Base-by-base conservation (phyloP, 2,888 invertebrate species). In the Diogma glabrata region DNA sequence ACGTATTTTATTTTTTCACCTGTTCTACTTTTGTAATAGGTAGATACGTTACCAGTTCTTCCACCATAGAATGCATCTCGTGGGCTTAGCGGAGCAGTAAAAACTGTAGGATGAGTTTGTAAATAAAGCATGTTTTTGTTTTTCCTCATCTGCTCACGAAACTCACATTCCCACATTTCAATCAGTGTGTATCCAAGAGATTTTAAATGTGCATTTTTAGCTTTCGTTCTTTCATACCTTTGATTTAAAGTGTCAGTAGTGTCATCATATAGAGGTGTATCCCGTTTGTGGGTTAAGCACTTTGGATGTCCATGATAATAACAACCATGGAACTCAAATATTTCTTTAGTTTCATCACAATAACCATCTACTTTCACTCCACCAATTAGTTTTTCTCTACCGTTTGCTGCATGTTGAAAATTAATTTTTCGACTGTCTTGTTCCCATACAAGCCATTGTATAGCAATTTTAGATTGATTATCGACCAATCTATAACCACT, bases 1-100 rank as follows among this genome's bases (percentile, higher is more conserved):
- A 57, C 45, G 50, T 62, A 61, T 4, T 40, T 40, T n/a, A 63
- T 60, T 54, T 59, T 56, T 40, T 60, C 61, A 4, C 53, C 53
- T 1, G 30, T 17, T 22, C 49, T 53, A 17, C 50, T 52, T 51
- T 59, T 58, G 51, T 60, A 57, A 53, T 59, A 55, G 3, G 38
- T 38, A 19, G 10, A 19, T 2, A 12, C 20, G 9, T 38, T 38
- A 17, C 19, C 38, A 3, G 38, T 38, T 4, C 38, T 17, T 4
- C 19, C 38, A 2, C 38, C 38, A 38, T 38, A 38, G 19, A 38
- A 38, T 7, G 38, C 38, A 38, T 38, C 38, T 12, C 19, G 17
- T 1, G 40, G 40, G 12, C 20, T 40, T 2, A 40, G 2, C 3
- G 40, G 40, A 7, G 38, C 9, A 38, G 7, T 16, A 7, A 3